Evolutionary conservation across 2,113 vertebrate species (phyloP).

Genomic region (Rallus limicola): DNA sequence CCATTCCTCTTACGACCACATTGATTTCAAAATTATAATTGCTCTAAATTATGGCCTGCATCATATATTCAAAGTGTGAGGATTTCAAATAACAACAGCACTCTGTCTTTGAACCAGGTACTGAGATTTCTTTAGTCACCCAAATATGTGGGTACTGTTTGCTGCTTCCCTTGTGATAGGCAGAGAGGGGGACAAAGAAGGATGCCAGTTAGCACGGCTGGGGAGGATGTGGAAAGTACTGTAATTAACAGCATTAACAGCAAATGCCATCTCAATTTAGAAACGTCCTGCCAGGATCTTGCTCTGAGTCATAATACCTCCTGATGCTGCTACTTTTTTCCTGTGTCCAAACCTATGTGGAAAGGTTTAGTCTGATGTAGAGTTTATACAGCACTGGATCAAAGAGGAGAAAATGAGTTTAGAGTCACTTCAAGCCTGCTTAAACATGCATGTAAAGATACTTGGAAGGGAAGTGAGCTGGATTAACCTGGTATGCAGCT

Average conservation of each 20-base stretch:
- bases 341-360: rapidly evolving
- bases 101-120: not conserved
- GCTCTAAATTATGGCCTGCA: not conserved
- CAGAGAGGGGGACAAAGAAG: not conserved
- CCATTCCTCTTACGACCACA: not conserved
- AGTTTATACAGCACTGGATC: not conserved
- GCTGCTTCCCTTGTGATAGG: not conserved
- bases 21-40: not conserved
- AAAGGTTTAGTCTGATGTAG: not conserved
- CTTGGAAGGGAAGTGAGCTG: not conserved
- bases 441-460: not conserved
- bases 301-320: not conserved
- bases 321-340: not conserved
- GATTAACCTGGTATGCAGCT: not conserved
- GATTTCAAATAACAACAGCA: not conserved
- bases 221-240: not conserved
- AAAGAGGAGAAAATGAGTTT: not conserved
- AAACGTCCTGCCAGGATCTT: not conserved
- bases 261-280: not conserved
- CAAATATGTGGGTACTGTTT: not conserved
- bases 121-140: not conserved
- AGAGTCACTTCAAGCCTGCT: not conserved
- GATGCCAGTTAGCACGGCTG: not conserved
- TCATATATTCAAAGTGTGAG: not conserved
- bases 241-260: not conserved